Conservation (phyloP, 2,113 vertebrate genomes). For the Bungarus multicinctus region DNA sequence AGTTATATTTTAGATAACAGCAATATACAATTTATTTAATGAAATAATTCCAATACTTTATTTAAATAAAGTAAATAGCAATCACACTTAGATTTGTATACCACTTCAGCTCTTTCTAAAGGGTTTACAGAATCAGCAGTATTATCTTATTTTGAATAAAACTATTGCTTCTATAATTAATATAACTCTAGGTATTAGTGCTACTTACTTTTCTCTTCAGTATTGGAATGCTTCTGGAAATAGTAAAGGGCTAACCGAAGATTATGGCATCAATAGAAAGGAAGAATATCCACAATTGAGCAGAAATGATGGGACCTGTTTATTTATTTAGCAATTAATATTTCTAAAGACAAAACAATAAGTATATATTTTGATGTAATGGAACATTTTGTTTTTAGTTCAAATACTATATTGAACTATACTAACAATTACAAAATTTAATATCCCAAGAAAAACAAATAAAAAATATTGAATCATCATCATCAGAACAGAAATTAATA, state of each 20-base stretch:
- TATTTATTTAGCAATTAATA: neutral
- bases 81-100: no score
- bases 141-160: neutral
- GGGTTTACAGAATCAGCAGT: no score
- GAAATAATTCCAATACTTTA: neutral
- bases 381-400: conserved; percentile 1
- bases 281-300: neutral
- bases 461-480: conserved; percentile 47
- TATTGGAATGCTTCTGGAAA: neutral
- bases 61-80: neutral
- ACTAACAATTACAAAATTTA: conserved; percentile 52
- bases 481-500: conserved; percentile 50
- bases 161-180: neutral
- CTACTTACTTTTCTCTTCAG: neutral
- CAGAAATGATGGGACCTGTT: neutral
- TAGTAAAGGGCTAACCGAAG: neutral
- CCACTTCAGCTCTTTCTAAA: no score
- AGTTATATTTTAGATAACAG: neutral
- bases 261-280: neutral
- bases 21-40: neutral
- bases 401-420: conserved; percentile 12
- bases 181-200: neutral
- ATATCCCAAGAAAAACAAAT: conserved; percentile 49
- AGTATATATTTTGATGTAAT: neutral
- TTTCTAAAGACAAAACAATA: neutral